These are phyloP conservation scores for Climacteris rufus DNA, from an alignment of 2,113 vertebrate genomes.

Conservation along the genomic window DNA sequence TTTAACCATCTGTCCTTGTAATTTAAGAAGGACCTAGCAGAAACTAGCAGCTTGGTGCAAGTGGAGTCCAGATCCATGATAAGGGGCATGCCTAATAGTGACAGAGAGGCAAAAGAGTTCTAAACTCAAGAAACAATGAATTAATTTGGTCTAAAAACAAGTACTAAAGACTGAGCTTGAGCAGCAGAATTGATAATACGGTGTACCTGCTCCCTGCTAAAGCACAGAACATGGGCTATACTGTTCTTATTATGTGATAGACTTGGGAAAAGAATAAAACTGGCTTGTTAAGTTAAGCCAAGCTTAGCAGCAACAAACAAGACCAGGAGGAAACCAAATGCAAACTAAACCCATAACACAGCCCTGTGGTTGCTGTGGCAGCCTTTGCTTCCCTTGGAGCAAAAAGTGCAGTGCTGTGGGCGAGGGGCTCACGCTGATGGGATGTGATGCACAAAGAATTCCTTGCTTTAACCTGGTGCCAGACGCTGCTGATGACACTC, in stretches of 20 bases:
- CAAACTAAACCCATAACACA: not conserved
- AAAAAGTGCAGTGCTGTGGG: not conserved
- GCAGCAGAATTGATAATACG: not conserved
- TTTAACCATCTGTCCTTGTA: slow-evolving; percentile 37
- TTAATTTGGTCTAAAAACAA: not conserved
- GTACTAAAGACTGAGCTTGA: not conserved
- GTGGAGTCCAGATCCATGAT: not conserved
- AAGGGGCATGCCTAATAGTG: not conserved
- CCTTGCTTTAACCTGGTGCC: not conserved
- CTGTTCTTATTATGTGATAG: not conserved
- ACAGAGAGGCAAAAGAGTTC: not conserved
- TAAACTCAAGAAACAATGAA: not conserved
- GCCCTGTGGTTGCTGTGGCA: not conserved
- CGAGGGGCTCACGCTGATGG: accelerated
- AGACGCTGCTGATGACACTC: not conserved
- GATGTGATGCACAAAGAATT: not conserved
- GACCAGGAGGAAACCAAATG: not conserved
- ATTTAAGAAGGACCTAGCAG: not conserved
- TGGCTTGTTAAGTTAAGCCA: not conserved
- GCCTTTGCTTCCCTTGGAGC: not conserved
- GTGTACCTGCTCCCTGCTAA: not conserved
- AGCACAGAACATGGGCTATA: not conserved
- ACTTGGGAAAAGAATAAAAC: not conserved
- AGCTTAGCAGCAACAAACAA: not conserved
- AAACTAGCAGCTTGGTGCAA: not conserved